Base-by-base conservation (phyloP, 2,888 invertebrate species). In the Polyommatus iphigenia region DNA sequence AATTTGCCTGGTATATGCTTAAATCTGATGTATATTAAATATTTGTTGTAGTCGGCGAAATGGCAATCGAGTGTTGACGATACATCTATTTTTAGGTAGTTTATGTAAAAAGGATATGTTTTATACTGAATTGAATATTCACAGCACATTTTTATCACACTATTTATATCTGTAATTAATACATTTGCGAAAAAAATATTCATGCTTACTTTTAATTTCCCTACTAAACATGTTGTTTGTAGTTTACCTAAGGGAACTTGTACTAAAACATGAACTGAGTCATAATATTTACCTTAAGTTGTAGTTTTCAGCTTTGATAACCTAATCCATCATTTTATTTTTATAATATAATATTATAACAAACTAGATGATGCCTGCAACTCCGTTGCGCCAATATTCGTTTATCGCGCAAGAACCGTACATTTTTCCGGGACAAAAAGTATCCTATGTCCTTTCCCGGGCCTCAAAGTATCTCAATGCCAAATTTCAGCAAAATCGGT, bases 41-140 rank as follows among this genome's bases (percentile, higher is more conserved):
- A 80, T 77, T 73, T 62, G 71, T 78, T 46, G 59, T 76, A 78
- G n/a, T 71, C 71, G 73, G 78, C 75, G 57, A 77, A 78, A 78
- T 57, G 78, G 76, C 78, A 76, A 24, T 76, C 20, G 8, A 20
- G 71, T 77, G 76, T 79, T 79, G 78, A 79, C 76, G 32, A 75
- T 78, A 78, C 67, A 46, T 80, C 81, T 81, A 81, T 82, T 82
- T 82, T 81, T 81, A 81, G 81, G 78, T 78, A 62, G 77, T 78
- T 50, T 80, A 62, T 13, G 20, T 62, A 62, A 24, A 62, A 59
- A 59, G 8, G 8, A 54, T 57, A 57, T 18, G 57, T 59, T 15
- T 59, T 59, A 20, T 59, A n/a, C 5, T 54, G 18, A 54, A 54
- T 54, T 54, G 18, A 54, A 54, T 18, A 54, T 54, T 54, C 5